Evolutionary conservation across 2,888 invertebrate genomes (phyloP), one percentile per base, ranked within the genome.

Genomic region (Pachliopta kotzebuea): DNA sequence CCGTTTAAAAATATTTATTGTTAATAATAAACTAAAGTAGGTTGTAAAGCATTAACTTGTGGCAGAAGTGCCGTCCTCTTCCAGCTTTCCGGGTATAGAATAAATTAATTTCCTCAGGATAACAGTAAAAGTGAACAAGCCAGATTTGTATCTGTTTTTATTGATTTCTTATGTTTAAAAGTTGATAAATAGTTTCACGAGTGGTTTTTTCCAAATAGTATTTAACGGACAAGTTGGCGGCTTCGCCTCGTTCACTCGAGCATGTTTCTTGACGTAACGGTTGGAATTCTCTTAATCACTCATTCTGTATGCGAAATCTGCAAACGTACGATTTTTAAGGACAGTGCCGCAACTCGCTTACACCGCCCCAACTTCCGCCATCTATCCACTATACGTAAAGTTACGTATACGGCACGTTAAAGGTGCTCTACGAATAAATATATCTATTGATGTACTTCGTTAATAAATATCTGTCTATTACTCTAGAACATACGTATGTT

Each of bases 231-330:
- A 72, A 71, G 74, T 75, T 70, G 37, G 42, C 37, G 50, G 24
- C 71, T 70, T 70, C 72, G 75, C 72, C 76, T 76, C 77, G 74
- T 82, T 81, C 78, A 78, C 79, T 78, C 71, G 59, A 65, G 71
- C 73, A 77, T 74, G 77, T 75, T 74, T 69, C 66, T 70, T 81
- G 78, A 77, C 71, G 80, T 71, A 83, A 84, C 70, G 29, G 71
- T 69, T 77, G 78, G 80, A 81, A 78, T 76, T 77, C 72, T 78
- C 71, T 77, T 81, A 81, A 82, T 81, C 81, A 77, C 76, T 79
- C 73, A 81, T 81, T 84, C 71, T 69, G 77, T 78, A 81, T 81
- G 79, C 80, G 77, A 83, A 82, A 81, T 83, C 76, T 76, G 76
- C 74, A 74, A 81, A 78, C 72, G 69, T 70, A 74, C 57, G 60